phyloP scores from a whole-genome alignment of 2,888 invertebrate genomes.

The Scrobipalpa costella region DNA sequence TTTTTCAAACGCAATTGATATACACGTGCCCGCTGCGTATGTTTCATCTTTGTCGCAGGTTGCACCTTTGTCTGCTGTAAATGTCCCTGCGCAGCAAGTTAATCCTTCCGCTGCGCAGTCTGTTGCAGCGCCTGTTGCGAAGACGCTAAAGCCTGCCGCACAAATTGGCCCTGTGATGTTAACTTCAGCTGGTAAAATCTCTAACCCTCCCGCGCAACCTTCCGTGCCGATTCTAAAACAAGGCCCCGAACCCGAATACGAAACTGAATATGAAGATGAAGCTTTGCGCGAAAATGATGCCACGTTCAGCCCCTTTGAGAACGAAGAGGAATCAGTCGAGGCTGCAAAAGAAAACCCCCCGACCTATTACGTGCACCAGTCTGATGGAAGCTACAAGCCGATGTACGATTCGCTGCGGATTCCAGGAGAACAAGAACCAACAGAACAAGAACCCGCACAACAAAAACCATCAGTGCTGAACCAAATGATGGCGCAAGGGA shows the following conservation, averaged over 20 bases:
- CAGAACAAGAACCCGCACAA: too few species aligned
- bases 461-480: not conserved
- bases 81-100: too few species aligned
- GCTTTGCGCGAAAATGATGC: not conserved
- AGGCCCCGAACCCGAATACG: not conserved
- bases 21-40: too few species aligned
- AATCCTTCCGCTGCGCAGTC: too few species aligned
- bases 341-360: not conserved
- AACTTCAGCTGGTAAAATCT: not conserved
- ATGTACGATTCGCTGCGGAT: slow-evolving; percentile 7
- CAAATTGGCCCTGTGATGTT: not conserved
- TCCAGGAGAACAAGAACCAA: not conserved
- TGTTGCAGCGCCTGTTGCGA: too few species aligned
- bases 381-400: not conserved
- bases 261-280: not conserved
- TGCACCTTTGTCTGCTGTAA: too few species aligned
- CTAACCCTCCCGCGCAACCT: not conserved
- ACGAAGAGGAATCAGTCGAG: not conserved
- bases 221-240: not conserved
- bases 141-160: too few species aligned
- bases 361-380: not conserved
- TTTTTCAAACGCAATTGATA: too few species aligned
- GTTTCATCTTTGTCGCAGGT: too few species aligned
- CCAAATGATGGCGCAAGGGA: not conserved
- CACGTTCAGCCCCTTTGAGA: not conserved